Conservation (phyloP, 2,113 vertebrate species). For the Eubucco bourcierii region DNA sequence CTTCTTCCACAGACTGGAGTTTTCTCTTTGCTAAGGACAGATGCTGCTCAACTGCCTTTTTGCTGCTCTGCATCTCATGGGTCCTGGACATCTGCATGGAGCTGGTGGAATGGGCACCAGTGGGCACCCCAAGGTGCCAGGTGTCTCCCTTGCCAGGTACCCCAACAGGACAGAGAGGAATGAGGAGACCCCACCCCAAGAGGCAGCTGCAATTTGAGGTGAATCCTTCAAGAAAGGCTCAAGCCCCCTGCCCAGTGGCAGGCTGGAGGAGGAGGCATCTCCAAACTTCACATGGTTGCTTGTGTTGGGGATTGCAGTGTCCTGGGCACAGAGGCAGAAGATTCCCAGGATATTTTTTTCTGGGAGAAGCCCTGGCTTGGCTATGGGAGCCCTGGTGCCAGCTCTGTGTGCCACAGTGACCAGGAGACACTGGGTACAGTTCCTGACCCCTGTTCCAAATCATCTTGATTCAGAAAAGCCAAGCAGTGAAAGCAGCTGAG, state of each 20-base stretch:
- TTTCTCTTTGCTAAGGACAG: not conserved
- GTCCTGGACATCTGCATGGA: too few relatives aligned
- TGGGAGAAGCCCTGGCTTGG: not conserved
- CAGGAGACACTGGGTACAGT: too few relatives aligned
- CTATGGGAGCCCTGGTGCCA: not conserved
- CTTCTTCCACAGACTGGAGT: not conserved
- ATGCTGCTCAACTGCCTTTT: not conserved
- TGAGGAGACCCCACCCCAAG: too few relatives aligned
- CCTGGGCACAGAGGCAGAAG: not conserved
- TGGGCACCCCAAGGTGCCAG: not conserved
- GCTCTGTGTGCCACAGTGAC: not conserved
- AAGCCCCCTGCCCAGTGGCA: fast-evolving
- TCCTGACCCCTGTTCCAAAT: not conserved
- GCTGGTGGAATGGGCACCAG: not conserved
- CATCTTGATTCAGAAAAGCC: not conserved
- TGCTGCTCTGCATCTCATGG: fast-evolving
- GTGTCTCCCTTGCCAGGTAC: too few relatives aligned
- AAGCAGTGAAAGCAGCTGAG: not conserved
- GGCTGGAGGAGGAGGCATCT: not conserved
- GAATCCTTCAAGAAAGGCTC: not conserved
- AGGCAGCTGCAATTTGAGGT: not conserved
- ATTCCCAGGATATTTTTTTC: not conserved
- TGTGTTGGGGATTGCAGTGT: too few relatives aligned
- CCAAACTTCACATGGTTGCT: fast-evolving
- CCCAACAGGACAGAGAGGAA: too few relatives aligned